A percentile compares a stretch with the other conserved stretches of the same genome.
These are phyloP conservation scores for Apoda limacodes DNA, from an alignment of 2,888 invertebrate species.

Conservation along the genomic window DNA sequence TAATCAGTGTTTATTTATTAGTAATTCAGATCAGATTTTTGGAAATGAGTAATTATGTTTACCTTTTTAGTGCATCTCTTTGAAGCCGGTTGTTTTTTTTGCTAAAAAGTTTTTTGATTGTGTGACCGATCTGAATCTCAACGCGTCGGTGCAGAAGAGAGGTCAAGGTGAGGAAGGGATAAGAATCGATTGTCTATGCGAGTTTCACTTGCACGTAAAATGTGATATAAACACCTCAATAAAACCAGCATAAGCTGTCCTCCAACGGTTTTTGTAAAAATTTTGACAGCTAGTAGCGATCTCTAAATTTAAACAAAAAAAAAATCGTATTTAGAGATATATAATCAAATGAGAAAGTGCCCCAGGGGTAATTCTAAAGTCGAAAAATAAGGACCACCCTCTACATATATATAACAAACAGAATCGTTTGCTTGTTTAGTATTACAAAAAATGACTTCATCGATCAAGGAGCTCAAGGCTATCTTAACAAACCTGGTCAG, in stretches of 20 bases:
- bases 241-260: not conserved
- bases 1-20: no score
- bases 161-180: slow-evolving; percentile 2
- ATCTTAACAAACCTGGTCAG: no score
- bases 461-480: no score
- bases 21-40: no score
- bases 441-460: no score
- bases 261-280: slow-evolving; percentile 1
- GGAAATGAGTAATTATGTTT: no score
- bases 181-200: slow-evolving; percentile 2
- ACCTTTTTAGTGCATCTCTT: no score
- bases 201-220: slow-evolving; percentile 5
- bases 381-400: slow-evolving; percentile 4
- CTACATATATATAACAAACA: no score
- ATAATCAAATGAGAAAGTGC: slow-evolving; percentile 7
- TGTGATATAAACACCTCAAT: slow-evolving; percentile 1
- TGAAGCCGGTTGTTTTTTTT: no score
- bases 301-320: slow-evolving; percentile 14
- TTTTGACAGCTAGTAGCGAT: slow-evolving; percentile 16
- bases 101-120: no score
- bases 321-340: slow-evolving; percentile 4
- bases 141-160: slow-evolving; percentile 4
- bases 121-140: slow-evolving; percentile 1
- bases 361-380: slow-evolving; percentile 5
- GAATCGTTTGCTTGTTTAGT: no score